phyloP scores from a whole-genome alignment of 2,888 invertebrate genomes.

The Nymphalis urticae region DNA sequence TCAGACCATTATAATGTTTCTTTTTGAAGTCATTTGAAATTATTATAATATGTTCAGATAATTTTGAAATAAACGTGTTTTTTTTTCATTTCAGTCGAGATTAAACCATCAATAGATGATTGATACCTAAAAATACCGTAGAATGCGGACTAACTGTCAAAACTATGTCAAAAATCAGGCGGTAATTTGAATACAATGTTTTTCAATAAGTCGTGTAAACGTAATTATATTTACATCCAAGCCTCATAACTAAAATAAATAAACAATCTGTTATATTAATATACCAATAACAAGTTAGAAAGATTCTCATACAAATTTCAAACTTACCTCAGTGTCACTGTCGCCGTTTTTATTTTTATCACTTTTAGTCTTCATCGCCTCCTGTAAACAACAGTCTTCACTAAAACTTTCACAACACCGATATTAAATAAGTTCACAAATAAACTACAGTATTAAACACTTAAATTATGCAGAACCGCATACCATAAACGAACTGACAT shows the following conservation, averaged over 20 bases:
- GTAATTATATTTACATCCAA: background rate
- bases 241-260: background rate
- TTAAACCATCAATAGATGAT: conserved; percentile 21
- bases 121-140: conserved; percentile 35
- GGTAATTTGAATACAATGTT: conserved; percentile 9
- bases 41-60: background rate
- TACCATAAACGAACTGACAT: conserved; percentile 73
- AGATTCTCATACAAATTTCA: conserved; percentile 19
- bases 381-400: conserved; percentile 70
- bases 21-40: too few relatives aligned
- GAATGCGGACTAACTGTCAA: conserved; percentile 37
- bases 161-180: conserved; percentile 20
- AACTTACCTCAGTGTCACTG: conserved; percentile 80
- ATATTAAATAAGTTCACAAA: conserved; percentile 58
- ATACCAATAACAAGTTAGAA: conserved; percentile 19
- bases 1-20: too few relatives aligned
- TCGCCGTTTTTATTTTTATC: conserved; percentile 82
- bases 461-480: conserved; percentile 71
- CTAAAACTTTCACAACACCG: conserved; percentile 67
- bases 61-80: background rate
- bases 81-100: background rate
- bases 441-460: conserved; percentile 60
- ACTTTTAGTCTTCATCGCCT: conserved; percentile 82
- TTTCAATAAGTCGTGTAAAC: background rate
- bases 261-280: conserved; percentile 4